Conservation (phyloP, 2,888 invertebrate genomes). For the Drosophila hamatofila region DNA sequence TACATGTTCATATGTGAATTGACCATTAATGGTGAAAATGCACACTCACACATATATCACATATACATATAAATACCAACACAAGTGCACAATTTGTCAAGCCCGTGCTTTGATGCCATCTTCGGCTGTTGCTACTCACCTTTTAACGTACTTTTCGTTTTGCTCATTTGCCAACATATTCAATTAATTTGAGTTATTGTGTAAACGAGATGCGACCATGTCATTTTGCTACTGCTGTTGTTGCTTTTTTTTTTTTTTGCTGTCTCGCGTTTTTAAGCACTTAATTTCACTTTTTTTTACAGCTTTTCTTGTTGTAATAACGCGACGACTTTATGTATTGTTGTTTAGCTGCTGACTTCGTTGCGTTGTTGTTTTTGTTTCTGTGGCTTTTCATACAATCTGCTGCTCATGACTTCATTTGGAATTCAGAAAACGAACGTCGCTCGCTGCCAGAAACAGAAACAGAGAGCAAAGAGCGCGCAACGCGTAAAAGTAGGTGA, state of each 20-base stretch:
- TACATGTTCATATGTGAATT: neutral
- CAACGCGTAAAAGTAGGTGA: conserved; percentile 83
- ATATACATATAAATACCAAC: neutral
- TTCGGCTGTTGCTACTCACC: conserved; percentile 55
- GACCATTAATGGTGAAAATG: conserved; percentile 1
- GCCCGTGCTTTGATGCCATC: conserved; percentile 21
- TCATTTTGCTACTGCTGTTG: conserved; percentile 61
- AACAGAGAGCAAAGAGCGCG: conserved; percentile 63
- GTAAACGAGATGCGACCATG: conserved; percentile 77
- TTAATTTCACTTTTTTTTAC: conserved; percentile 78
- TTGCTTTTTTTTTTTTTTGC: conserved; percentile 29
- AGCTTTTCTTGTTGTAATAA: conserved; percentile 68
- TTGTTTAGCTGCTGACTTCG: conserved; percentile 39
- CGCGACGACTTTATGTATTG: conserved; percentile 68
- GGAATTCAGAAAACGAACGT: conserved; percentile 79
- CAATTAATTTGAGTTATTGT: conserved; percentile 78
- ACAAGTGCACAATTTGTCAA: conserved; percentile 8
- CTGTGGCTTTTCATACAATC: conserved; percentile 60
- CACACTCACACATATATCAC: conserved; percentile 7
- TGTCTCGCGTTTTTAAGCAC: conserved; percentile 65
- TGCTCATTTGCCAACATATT: conserved; percentile 77
- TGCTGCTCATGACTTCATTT: conserved; percentile 80
- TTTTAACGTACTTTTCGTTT: conserved; percentile 71
- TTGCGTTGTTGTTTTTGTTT: conserved; percentile 31
- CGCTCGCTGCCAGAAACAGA: conserved; percentile 53